These are phyloP conservation scores for Caenorhabditis sp. DNA, from an alignment of 2,888 invertebrate species.

Conservation along the genomic window DNA sequence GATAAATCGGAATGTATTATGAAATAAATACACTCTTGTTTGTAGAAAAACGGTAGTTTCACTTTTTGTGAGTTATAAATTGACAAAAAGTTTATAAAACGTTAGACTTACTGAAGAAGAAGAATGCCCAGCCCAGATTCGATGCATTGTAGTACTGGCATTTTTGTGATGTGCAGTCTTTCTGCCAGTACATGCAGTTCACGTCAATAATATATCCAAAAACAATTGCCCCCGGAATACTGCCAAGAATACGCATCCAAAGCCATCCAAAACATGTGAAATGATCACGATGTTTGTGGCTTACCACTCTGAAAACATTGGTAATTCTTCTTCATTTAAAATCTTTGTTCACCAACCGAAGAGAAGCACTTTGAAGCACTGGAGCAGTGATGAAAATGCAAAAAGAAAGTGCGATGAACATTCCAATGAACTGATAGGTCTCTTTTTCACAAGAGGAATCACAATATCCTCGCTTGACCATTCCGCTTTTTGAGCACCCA, in stretches of 20 bases:
- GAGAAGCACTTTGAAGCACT: constrained; percentile 67
- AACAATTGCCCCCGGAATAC: constrained; percentile 71
- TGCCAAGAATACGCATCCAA: constrained; percentile 71
- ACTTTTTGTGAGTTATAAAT: too few species aligned
- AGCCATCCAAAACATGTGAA: constrained; percentile 75
- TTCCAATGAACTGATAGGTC: constrained; percentile 61
- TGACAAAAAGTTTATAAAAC: too few species aligned
- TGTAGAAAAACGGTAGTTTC: background rate
- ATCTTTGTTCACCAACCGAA: constrained; percentile 54
- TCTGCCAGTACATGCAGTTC: constrained; percentile 68
- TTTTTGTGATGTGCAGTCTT: constrained; percentile 66
- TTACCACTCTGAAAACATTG: constrained; percentile 65
- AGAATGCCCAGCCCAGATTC: constrained; percentile 65
- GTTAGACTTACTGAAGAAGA: constrained; percentile 69
- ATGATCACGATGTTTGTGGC: constrained; percentile 70
- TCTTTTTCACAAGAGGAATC: constrained; percentile 37
- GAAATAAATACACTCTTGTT: background rate
- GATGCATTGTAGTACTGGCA: constrained; percentile 70
- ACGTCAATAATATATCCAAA: constrained; percentile 72
- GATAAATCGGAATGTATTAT: background rate
- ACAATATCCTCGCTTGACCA: constrained; percentile 53
- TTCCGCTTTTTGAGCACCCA: constrained; percentile 48
- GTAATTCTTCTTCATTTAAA: background rate
- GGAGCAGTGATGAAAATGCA: constrained; percentile 70
- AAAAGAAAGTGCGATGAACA: constrained; percentile 68